Conservation (phyloP, 2,113 vertebrate genomes). For the Ramphastos sulfuratus region DNA sequence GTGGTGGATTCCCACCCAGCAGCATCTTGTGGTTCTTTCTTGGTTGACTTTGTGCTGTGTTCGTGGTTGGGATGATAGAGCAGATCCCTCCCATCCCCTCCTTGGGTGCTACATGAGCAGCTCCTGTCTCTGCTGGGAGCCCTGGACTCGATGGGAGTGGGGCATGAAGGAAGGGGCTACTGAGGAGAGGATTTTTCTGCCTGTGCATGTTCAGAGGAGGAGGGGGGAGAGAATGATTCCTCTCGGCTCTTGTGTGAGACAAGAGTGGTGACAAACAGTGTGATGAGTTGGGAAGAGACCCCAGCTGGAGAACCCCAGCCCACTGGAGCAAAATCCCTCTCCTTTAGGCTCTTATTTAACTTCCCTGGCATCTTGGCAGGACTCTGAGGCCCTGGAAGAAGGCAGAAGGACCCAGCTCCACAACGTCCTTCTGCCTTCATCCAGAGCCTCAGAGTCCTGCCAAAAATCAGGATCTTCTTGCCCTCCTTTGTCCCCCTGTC, state of each 20-base stretch:
- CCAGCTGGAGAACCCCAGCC: conserved; percentile 24
- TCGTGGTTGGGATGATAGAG: background rate
- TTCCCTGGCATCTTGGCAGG: background rate
- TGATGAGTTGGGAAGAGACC: conserved; percentile 54
- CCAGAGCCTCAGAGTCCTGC: no score
- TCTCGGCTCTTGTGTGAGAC: background rate
- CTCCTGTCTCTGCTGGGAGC: background rate
- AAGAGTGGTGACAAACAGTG: background rate
- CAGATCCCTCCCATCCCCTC: background rate
- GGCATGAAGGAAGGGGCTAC: background rate
- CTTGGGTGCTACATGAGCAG: rapidly evolving
- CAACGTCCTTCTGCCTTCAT: no score
- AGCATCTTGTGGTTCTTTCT: background rate
- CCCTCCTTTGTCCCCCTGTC: no score
- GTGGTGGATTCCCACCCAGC: background rate
- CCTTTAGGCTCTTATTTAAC: background rate
- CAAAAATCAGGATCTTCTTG: background rate
- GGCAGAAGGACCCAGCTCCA: rapidly evolving
- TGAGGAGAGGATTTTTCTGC: background rate
- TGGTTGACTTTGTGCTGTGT: background rate
- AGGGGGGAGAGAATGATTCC: background rate
- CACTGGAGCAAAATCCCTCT: rapidly evolving
- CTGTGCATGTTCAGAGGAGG: background rate
- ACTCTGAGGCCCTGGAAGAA: rapidly evolving
- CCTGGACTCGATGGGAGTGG: rapidly evolving